phyloP scores from a whole-genome alignment of 37 sponge, comb jelly and placozoan genomes.

The Ianthella basta region DNA sequence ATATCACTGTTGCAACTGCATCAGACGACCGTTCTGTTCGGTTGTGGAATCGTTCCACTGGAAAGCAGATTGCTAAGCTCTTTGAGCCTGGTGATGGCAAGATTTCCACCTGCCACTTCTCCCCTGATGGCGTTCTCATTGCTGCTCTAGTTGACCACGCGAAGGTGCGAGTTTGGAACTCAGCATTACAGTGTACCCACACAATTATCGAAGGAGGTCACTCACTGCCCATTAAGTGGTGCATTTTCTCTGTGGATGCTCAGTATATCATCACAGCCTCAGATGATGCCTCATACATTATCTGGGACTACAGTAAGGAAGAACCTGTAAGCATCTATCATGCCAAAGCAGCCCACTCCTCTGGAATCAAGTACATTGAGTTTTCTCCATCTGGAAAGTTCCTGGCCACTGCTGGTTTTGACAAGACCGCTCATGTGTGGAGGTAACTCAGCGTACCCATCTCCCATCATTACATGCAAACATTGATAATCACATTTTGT shows the following conservation, averaged over 20 bases:
- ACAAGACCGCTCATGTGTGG: slow-evolving; percentile 68
- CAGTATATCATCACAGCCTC: slow-evolving; percentile 65
- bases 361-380: slow-evolving; percentile 60
- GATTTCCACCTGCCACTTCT: slow-evolving; percentile 72
- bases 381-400: slow-evolving; percentile 65
- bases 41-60: slow-evolving; percentile 79
- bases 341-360: slow-evolving; percentile 64
- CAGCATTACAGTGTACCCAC: slow-evolving; percentile 42
- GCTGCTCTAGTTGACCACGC: slow-evolving; percentile 73
- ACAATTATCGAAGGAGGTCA: slow-evolving; percentile 69
- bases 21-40: slow-evolving; percentile 67
- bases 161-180: slow-evolving; percentile 79
- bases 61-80: slow-evolving; percentile 61
- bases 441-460: slow-evolving; percentile 11
- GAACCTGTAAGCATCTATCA: slow-evolving; percentile 41
- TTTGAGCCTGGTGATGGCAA: slow-evolving; percentile 53
- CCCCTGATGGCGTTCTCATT: slow-evolving; percentile 76
- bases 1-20: slow-evolving; percentile 67
- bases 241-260: slow-evolving; percentile 75
- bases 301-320: slow-evolving; percentile 51
- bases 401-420: slow-evolving; percentile 67
- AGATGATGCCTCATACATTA: slow-evolving; percentile 63
- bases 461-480: too few species aligned
- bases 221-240: slow-evolving; percentile 49
- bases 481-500: too few species aligned